Evolutionary conservation across 2,888 invertebrate species (phyloP).

Genomic region (Caenorhabditis macrosperma): DNA sequence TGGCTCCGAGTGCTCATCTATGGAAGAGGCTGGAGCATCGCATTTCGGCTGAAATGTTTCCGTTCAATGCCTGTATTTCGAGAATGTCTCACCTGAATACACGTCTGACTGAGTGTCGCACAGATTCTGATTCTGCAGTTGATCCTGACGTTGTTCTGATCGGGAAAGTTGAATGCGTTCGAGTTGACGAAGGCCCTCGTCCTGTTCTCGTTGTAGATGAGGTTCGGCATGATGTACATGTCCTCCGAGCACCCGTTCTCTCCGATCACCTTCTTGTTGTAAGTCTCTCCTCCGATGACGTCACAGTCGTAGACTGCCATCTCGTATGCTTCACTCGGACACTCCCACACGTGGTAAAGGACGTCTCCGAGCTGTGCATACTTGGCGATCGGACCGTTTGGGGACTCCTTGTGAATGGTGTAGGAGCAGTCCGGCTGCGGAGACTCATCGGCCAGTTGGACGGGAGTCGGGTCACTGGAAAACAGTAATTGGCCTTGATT

Average conservation of each 20-base stretch:
- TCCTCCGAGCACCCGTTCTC: conserved; percentile 76
- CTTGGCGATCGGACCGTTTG: conserved; percentile 76
- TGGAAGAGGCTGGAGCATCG: conserved; percentile 37
- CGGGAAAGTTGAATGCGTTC: conserved; percentile 79
- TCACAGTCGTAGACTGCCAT: conserved; percentile 77
- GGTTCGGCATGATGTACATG: conserved; percentile 74
- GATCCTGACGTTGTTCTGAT: conserved; percentile 74
- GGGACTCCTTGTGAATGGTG: conserved; percentile 75
- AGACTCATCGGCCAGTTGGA: conserved; percentile 60
- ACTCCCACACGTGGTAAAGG: conserved; percentile 79
- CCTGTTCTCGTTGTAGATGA: conserved; percentile 73
- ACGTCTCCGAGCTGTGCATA: conserved; percentile 72
- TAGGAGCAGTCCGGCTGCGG: conserved; percentile 74
- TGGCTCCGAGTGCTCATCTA: conserved; percentile 39
- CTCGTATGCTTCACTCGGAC: conserved; percentile 72
- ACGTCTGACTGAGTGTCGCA: conserved; percentile 68
- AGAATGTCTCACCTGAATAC: conserved; percentile 44
- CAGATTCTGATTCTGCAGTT: conserved; percentile 78
- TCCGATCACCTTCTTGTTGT: conserved; percentile 72
- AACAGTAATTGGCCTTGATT: conserved; percentile 18
- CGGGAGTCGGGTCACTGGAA: conserved; percentile 75
- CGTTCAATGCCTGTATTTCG: neutral
- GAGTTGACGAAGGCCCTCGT: conserved; percentile 76
- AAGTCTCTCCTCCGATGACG: conserved; percentile 73
- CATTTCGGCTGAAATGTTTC: conserved; percentile 49